Base-by-base conservation (phyloP, 2,113 vertebrate species). In the Columbina picui region DNA sequence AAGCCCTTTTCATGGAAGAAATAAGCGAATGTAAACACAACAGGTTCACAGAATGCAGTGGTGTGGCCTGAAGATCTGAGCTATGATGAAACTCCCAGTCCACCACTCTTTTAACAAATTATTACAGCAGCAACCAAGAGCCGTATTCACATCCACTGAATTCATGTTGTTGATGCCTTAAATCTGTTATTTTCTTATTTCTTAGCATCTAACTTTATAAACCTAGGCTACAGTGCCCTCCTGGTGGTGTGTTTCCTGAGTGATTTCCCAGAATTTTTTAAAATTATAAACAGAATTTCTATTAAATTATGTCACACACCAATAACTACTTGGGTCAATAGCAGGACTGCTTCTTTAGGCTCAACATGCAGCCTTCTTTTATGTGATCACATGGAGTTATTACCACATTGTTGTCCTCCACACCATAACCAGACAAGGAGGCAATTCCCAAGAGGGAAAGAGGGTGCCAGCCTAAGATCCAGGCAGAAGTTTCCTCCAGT, bases 351-450 rank as follows among this genome's bases (percentile, higher is more conserved):
- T 45, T 45, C 43, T 45, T 45, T 18, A 45, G 43, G 43, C 43
- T 45, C 43, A 45, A 45, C 43, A 45, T 4, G 18, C 43, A 60
- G 32, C 27, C 50, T 93, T 61, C 36, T 59, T 11, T 17, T 69
- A 53, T 8, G 3, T 6, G 14, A 52, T 11, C 1, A 0, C 6
- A 59, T 12, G 23, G 30, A 89, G 7, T 19, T 69, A 53, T 14
- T 27, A 75, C 8, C 9, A 39, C 0, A 0, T 7, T 52, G 41
- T 2, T 56, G 29, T 32, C 67, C 32, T 89, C 56, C 25, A 53
- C 34, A 68, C 7, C 41, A 38, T 8, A 84, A 16, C 4, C 21
- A 84, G 63, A 45, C 0, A 3, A 52, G 41, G 20, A 12, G 63
- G 65, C 34, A 76, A 11, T 11, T 67, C 32, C 39, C 52, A 59